Evolutionary conservation across 2,113 vertebrate species (phyloP).

Genomic region (Amblyopsis rosae): DNA sequence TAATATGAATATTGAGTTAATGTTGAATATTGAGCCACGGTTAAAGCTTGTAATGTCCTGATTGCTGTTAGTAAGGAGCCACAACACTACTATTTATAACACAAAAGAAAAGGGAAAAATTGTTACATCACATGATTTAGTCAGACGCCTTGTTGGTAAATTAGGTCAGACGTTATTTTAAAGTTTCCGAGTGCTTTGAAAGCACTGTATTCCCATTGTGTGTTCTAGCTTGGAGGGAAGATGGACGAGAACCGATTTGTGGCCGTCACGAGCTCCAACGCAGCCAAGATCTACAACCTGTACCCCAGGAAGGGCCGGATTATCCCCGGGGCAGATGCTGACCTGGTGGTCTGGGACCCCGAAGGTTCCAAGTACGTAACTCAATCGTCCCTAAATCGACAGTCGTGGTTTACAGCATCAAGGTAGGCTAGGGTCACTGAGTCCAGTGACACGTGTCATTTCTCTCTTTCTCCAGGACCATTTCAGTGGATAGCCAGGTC

Average conservation of each 20-base stretch:
- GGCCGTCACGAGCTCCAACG: constrained; percentile 94
- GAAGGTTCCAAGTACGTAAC: constrained; percentile 89
- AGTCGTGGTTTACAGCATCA: constrained; percentile 1
- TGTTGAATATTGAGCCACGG: too few species aligned
- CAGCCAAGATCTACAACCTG: constrained; percentile 96
- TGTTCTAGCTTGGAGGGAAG: constrained; percentile 89
- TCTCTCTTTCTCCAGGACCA: constrained; percentile 77
- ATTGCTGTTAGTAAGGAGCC: too few species aligned
- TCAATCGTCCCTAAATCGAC: constrained; percentile 37
- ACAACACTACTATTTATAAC: neutral
- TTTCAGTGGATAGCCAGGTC: constrained; percentile 90
- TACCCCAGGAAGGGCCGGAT: constrained; percentile 96
- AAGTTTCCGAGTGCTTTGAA: neutral
- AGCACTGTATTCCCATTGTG: neutral
- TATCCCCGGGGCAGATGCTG: constrained; percentile 91
- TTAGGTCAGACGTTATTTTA: neutral
- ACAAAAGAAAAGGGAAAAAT: neutral
- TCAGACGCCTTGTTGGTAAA: neutral
- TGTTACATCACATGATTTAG: neutral
- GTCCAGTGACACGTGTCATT: too few species aligned
- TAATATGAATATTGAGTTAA: too few species aligned
- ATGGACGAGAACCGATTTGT: constrained; percentile 98
- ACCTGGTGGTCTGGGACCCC: constrained; percentile 96
- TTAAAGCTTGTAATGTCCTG: too few species aligned
- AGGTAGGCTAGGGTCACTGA: too few species aligned